Base-by-base conservation (phyloP, 2,113 vertebrate genomes). In the Oryzias javanicus region DNA sequence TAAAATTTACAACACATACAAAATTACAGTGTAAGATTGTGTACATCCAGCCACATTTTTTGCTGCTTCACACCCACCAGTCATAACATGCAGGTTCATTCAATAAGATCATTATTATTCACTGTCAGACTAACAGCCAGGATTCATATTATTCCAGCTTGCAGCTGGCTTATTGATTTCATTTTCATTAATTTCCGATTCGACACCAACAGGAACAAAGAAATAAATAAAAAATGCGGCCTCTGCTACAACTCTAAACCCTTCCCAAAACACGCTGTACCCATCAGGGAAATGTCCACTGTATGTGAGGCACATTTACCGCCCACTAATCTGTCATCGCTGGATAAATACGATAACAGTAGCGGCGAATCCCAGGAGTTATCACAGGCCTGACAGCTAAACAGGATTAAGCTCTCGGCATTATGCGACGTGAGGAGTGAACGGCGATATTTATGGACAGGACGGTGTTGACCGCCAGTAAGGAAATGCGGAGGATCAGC, bases 261-360 rank as follows among this genome's bases (percentile, higher is more conserved):
- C 22, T 17, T 3, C 78, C 60, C n/a, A 48, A 72, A 83, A 72
- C 64, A 35, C 17, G 42, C 44, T 60, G 48, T 50, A 70, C 72
- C 68, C 76, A 72, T 72, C 62, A 4, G 5, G 49, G 41, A 42
- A 44, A 64, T 67, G 79, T 79, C 79, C 67, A 78, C 83, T 80
- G 80, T 74, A 79, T 79, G 78, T 63, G 75, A 76, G 83, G 70
- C 82, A 73, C 69, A 76, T 86, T 85, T 84, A 80, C 82, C 80
- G 46, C 74, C 74, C 79, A 65, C 78, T 87, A 85, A 89, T 87
- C 82, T 87, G 80, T 78, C 74, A 85, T 86, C 82, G 60, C 86
- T 82, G 85, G 76, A 87, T 88, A 86, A 86, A 86, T 86, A 86
- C 35, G 86, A 85, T 82, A 86, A 86, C 77, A 78, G 78, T 51